Percentiles rank a stretch among this genome's conserved stretches.
Conservation (phyloP, 92 coral and sea anemone species). For the Siderastrea radians region DNA sequence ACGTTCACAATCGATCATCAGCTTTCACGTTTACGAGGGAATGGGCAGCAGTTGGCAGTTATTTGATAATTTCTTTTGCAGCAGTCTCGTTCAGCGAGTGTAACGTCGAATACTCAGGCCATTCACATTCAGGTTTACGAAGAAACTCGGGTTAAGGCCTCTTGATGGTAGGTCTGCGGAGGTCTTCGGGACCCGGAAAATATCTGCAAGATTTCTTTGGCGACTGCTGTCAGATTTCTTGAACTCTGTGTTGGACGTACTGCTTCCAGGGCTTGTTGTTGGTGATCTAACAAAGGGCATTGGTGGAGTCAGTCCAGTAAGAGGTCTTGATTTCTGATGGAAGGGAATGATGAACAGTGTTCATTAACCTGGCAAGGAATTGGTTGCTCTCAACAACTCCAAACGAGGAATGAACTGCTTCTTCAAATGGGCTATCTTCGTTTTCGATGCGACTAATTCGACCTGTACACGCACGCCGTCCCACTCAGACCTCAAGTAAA, state of each 20-base stretch:
- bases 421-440: constrained; percentile 15
- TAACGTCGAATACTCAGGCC: constrained; percentile 45
- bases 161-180: constrained; percentile 71
- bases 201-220: background rate
- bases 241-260: constrained; percentile 49
- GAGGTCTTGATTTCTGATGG: constrained; percentile 6
- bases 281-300: constrained; percentile 54
- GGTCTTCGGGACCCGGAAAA: constrained; percentile 45
- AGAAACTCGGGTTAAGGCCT: constrained; percentile 33
- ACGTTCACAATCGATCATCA: constrained; percentile 14
- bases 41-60: constrained; percentile 47
- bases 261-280: constrained; percentile 57
- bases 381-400: constrained; percentile 46
- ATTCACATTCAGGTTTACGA: background rate
- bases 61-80: constrained; percentile 33
- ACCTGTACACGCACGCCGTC: constrained; percentile 5
- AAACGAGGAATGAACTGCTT: constrained; percentile 21
- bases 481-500: constrained; percentile 5
- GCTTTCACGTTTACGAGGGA: constrained; percentile 19
- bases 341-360: too few relatives aligned
- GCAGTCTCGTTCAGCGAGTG: constrained; percentile 17
- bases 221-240: constrained; percentile 31
- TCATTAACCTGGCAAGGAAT: constrained; percentile 10
- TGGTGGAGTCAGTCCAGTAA: constrained; percentile 62
- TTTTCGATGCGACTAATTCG: background rate